Evolutionary conservation across 2,888 invertebrate species (phyloP).

Genomic region (Cephus nigrinus): DNA sequence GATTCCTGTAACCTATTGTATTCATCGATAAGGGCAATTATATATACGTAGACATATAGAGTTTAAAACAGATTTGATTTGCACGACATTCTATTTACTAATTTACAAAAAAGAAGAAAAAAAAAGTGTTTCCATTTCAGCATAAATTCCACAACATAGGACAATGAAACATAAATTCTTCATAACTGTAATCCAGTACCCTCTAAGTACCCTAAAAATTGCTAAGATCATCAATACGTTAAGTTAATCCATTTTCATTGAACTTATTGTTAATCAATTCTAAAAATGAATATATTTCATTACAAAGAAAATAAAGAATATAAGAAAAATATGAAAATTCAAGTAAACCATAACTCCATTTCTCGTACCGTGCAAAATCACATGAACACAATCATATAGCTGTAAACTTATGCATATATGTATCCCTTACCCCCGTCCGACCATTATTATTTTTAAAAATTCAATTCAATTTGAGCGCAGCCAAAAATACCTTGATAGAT

Average conservation of each 20-base stretch:
- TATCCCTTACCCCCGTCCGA: background rate
- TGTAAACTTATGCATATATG: no score
- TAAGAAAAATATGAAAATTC: background rate
- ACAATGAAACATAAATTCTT: background rate
- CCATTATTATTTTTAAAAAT: background rate
- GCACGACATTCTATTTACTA: background rate
- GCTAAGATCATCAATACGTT: background rate
- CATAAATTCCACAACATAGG: background rate
- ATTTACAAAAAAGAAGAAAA: background rate
- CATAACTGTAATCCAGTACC: background rate
- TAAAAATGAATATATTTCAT: background rate
- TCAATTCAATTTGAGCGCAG: background rate
- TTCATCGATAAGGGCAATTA: background rate
- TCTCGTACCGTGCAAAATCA: background rate
- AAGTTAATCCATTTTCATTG: background rate
- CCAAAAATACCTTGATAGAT: constrained; percentile 2
- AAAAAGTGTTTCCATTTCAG: background rate
- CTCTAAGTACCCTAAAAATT: background rate
- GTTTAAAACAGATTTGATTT: background rate
- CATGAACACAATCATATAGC: background rate
- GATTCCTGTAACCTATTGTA: background rate
- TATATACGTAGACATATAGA: background rate
- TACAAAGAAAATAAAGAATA: background rate
- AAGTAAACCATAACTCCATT: background rate
- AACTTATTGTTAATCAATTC: background rate